A percentile compares a stretch with the other conserved stretches of the same genome.
These are phyloP conservation scores for Mus musculus DNA, from an alignment of 2,113 vertebrate species.

Conservation along the genomic window GRCm39 chr16:33257001-33257500, in stretches of 20 bases:
- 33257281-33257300: constrained; percentile 29
- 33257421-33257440: constrained; percentile 28
- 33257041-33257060: neutral
- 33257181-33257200: neutral
- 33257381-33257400: constrained; percentile 18
- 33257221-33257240: constrained; percentile 21
- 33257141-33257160: constrained; percentile 6
- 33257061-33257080: neutral
- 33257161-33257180: constrained; percentile 42
- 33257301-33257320: neutral
- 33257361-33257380: constrained; percentile 27
- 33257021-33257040: neutral
- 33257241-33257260: constrained; percentile 49
- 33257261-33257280: constrained; percentile 1
- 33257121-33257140: neutral
- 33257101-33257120: neutral
- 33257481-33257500: neutral
- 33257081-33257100: neutral
- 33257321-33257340: constrained; percentile 24
- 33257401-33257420: neutral
- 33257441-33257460: neutral
- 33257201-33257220: neutral
- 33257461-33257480: neutral
- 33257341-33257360: neutral
- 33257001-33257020: neutral